Evolutionary conservation across 2,888 invertebrate species (phyloP).

Genomic region (Ptilodon capucinus): DNA sequence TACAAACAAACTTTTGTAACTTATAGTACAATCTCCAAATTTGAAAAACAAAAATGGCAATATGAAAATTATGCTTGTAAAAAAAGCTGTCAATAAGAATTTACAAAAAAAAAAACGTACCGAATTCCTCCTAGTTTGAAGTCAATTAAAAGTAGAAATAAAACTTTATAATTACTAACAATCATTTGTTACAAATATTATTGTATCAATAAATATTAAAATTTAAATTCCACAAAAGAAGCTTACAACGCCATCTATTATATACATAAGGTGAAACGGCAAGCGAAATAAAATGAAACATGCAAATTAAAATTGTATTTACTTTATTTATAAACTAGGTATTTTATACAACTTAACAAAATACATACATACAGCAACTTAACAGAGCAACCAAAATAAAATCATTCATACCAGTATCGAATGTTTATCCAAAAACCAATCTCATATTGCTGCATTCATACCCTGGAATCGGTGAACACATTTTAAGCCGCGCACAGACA

Average conservation of each 20-base stretch:
- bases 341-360: conserved; percentile 83
- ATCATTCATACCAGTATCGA: conserved; percentile 61
- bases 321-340: conserved; percentile 80
- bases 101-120: too few species aligned
- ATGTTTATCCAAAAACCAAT: conserved; percentile 12
- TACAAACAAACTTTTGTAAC: neutral
- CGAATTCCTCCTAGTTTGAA: too few species aligned
- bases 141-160: too few species aligned
- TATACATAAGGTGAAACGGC: conserved; percentile 40
- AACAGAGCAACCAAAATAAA: conserved; percentile 76
- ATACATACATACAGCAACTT: conserved; percentile 80
- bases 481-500: neutral
- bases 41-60: too few species aligned
- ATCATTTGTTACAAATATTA: too few species aligned
- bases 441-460: conserved; percentile 37
- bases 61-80: too few species aligned
- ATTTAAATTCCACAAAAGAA: too few species aligned
- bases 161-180: too few species aligned
- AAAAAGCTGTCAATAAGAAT: too few species aligned
- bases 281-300: conserved; percentile 65
- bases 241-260: conserved; percentile 46
- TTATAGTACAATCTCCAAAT: too few species aligned
- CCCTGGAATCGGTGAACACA: conserved; percentile 6
- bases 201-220: too few species aligned
- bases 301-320: conserved; percentile 71